Base-by-base conservation (phyloP, 1,140 invertebrate genomes). In the Heliconius hewitsoni region DNA sequence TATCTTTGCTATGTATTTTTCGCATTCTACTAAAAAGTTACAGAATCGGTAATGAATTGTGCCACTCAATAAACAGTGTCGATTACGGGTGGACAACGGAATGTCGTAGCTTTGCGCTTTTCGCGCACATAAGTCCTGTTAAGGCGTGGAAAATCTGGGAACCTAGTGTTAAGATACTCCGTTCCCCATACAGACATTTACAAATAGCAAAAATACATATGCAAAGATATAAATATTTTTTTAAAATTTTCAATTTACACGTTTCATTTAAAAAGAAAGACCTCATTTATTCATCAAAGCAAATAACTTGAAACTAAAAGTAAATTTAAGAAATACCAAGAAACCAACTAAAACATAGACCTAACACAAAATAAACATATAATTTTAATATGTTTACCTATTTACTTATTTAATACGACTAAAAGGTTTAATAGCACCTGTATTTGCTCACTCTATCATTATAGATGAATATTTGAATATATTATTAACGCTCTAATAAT, bases 391-490 rank as follows among this genome's bases (percentile, higher is more conserved):
- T 18, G 2, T n/a, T 55, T n/a, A n/a, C 19, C 19, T 55, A 55
- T 18, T 57, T 23, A 23, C n/a, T 9, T 23, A 57, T 11, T 0
- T 66, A 66, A 66, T 30, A 27, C 27, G 60, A 30, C 60, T 30
- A 30, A 66, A 66, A 66, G 27, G 27, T 66, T 60, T 60, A 60
- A 66, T 30, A 66, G 16, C 60, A 66, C 60, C 60, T 66, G 16
- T 18, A 30, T 66, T 66, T 27, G 23, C 13, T 4, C 27, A 30
- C 60, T 30, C 23, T 66, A 66, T 66, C 9, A 66, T 66, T 66
- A 66, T 30, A 66, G 27, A 27, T 23, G 4, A 66, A 3, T 23
- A 16, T 27, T 66, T 66, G 9, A 27, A 66, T 66, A 66, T 66
- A 30, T 27, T 66, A 66, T 30, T 66, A 66, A 57, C 8, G 55